Evolutionary conservation across 2,888 invertebrate genomes (phyloP).

Genomic region (Hedychridium roseum): DNA sequence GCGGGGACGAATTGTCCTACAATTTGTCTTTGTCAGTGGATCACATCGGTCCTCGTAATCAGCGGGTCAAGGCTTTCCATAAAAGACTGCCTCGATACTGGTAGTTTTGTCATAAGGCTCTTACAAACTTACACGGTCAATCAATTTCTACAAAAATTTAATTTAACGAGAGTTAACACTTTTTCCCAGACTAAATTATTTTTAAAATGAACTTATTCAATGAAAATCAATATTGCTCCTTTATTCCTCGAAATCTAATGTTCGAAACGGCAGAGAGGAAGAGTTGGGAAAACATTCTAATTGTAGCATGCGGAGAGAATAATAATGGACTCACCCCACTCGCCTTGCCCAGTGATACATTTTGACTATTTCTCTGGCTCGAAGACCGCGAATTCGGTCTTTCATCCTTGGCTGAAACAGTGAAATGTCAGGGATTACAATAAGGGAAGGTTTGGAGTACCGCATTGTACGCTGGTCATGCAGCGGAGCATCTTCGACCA

Average conservation of each 20-base stretch:
- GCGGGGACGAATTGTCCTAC: conserved; percentile 17
- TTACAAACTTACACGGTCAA: no score
- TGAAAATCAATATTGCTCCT: not conserved
- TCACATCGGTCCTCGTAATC: not conserved
- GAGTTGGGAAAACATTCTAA: no score
- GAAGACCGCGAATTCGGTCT: conserved; percentile 52
- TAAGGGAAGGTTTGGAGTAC: no score
- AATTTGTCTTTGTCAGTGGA: conserved; percentile 23
- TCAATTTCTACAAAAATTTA: no score
- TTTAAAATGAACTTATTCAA: not conserved
- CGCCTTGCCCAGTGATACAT: conserved; percentile 57
- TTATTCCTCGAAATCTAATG: no score
- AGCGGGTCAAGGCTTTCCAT: conserved; percentile 17
- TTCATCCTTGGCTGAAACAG: conserved; percentile 60
- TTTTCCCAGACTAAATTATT: not conserved
- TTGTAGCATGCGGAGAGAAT: conserved; percentile 9
- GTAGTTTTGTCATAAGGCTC: no score
- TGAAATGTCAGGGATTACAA: no score
- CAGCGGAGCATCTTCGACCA: no score
- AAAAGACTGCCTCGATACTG: no score
- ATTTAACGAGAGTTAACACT: no score
- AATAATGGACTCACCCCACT: conserved; percentile 58
- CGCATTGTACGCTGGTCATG: no score
- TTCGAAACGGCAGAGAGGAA: no score
- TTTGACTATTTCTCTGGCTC: conserved; percentile 56